Evolutionary conservation across 1,140 invertebrate genomes (phyloP).

Genomic region (Oryzaephilus surinamensis): DNA sequence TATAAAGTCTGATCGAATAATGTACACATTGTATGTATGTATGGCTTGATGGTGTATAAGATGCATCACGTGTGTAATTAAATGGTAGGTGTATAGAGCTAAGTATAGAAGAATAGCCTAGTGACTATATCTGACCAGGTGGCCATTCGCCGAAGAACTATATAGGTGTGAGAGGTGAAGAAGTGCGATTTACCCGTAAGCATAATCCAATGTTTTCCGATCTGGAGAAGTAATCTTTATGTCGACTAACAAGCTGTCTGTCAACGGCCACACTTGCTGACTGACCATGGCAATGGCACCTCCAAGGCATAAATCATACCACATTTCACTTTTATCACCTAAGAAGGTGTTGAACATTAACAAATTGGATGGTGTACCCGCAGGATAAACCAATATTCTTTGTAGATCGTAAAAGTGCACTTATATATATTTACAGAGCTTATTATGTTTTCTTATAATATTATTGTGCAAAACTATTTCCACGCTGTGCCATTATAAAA

Average conservation of each 20-base stretch:
- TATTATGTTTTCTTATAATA: too few species aligned
- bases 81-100: conserved; percentile 7
- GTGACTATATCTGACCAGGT: too few species aligned
- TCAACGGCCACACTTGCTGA: conserved; percentile 2
- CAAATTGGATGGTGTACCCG: conserved; percentile 4
- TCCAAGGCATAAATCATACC: conserved; percentile 9
- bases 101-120: too few species aligned
- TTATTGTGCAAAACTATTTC: too few species aligned
- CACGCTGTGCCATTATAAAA: too few species aligned
- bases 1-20: conserved; percentile 8
- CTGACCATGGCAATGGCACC: conserved; percentile 1
- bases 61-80: conserved; percentile 11
- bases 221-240: conserved; percentile 15
- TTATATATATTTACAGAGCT: too few species aligned
- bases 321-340: conserved; percentile 6
- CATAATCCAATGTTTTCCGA: conserved; percentile 10
- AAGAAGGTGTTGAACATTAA: conserved; percentile 7
- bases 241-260: conserved; percentile 17
- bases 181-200: conserved; percentile 12
- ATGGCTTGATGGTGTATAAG: conserved; percentile 2
- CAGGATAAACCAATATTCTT: conserved; percentile 2
- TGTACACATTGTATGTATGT: conserved; percentile 9
- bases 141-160: background rate
- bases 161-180: conserved; percentile 1
- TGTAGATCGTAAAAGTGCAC: background rate